Base-by-base conservation (phyloP, 2,888 invertebrate species). In the Sesia bembeciformis region DNA sequence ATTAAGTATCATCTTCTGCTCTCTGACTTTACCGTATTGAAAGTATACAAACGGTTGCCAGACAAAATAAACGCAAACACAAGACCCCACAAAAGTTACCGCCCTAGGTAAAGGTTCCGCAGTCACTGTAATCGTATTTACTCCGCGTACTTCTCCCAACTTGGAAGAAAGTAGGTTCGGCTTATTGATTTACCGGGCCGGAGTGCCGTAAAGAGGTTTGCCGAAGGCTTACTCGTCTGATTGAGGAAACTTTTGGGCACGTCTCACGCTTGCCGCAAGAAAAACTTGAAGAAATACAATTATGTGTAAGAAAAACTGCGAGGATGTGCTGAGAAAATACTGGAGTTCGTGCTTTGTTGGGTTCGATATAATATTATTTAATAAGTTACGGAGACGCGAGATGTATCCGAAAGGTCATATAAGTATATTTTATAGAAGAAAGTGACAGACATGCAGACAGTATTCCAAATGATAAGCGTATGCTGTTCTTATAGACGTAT, bases 181-280 rank as follows among this genome's bases (percentile, higher is more conserved):
- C 67, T 77, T 78, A 78, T 78, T 77, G 78, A 77, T 78, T 77
- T 77, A 74, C 70, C 65, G 69, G 67, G 69, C 72, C 46, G 65
- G 57, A 68, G 67, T 66, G 63, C 62, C 66, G 64, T 71, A 73
- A 75, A 73, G 72, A 74, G 74, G 73, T 74, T 74, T 68, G 64
- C 60, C 57, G 65, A 66, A 62, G 66, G 62, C 66, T 64, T 46
- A 46, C 23, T 46, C 46, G 46, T 46, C 23, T 46, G 46, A 46
- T 46, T 46, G 46, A 46, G 46, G 46, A 46, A 46, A 46, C 46
- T 46, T 46, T 46, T 46, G 46, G 46, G 23, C 46, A 46, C 46
- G 46, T 46, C 46, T 46, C 46, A 4, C 46, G 23, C 46, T 46
- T 46, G 46, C 8, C 46, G 23, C 46, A 46, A 54, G 50, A 50